These are phyloP conservation scores for Rhyzopertha dominica DNA, from an alignment of 1,140 invertebrate genomes.

Conservation along the genomic window DNA sequence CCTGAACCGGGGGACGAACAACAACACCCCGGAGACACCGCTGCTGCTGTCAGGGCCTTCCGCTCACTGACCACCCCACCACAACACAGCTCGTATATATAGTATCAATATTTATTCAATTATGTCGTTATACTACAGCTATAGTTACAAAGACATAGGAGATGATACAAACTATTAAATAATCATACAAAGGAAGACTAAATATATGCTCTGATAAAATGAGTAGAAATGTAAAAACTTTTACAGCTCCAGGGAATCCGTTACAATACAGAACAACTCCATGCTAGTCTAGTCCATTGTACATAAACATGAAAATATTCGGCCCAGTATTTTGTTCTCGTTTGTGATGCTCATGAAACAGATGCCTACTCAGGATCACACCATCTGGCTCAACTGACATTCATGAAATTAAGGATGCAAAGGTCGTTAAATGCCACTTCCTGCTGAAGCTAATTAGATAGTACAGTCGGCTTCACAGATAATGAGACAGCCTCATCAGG, in stretches of 20 bases:
- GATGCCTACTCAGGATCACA: too few species aligned
- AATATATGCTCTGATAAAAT: constrained; percentile 18
- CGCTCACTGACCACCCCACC: constrained; percentile 34
- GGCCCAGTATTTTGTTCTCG: too few species aligned
- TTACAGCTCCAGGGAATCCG: constrained; percentile 17
- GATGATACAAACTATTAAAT: constrained; percentile 21
- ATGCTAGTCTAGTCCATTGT: constrained; percentile 22
- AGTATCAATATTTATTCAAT: constrained; percentile 34
- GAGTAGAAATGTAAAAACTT: constrained; percentile 22
- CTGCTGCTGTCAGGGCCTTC: constrained; percentile 37
- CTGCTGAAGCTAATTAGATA: too few species aligned
- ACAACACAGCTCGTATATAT: constrained; percentile 27
- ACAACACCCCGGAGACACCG: constrained; percentile 18
- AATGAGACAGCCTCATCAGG: too few species aligned
- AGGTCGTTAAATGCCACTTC: too few species aligned
- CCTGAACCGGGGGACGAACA: constrained; percentile 28
- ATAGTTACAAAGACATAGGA: constrained; percentile 30
- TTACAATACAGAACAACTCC: constrained; percentile 15
- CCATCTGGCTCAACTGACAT: too few species aligned
- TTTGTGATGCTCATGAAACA: too few species aligned
- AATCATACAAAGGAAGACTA: constrained; percentile 27
- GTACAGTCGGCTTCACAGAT: too few species aligned
- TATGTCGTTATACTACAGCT: constrained; percentile 27
- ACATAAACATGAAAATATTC: constrained; percentile 30
- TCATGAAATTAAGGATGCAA: too few species aligned